Evolutionary conservation across 2,888 invertebrate species (phyloP).

Genomic region (Tinea semifulvella): DNA sequence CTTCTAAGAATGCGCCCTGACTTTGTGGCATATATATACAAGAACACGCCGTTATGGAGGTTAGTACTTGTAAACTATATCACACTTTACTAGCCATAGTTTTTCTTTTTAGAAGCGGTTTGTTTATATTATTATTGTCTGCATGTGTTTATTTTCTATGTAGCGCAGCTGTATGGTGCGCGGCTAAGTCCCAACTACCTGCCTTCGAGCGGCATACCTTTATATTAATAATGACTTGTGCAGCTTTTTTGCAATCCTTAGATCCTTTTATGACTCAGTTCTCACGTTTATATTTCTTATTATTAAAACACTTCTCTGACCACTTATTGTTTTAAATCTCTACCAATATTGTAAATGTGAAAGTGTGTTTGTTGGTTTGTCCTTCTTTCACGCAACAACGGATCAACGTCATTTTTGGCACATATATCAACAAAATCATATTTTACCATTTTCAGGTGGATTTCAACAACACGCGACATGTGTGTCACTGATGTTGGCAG

Average conservation of each 20-base stretch:
- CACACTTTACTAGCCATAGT: not conserved
- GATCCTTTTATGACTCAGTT: not conserved
- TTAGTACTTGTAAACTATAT: not conserved
- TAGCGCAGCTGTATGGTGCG: not conserved
- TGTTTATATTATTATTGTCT: not conserved
- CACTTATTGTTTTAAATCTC: not conserved
- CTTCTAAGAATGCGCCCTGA: not conserved
- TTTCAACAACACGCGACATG: not conserved
- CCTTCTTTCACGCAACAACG: not conserved
- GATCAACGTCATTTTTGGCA: not conserved
- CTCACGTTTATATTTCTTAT: not conserved
- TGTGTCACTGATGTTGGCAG: constrained; percentile 15
- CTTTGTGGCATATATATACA: not conserved
- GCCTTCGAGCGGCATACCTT: not conserved
- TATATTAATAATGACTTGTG: not conserved
- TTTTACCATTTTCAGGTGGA: not conserved
- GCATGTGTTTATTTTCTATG: not conserved
- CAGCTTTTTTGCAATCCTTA: not conserved
- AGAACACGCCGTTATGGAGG: not conserved
- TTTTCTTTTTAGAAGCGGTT: not conserved
- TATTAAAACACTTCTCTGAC: not conserved
- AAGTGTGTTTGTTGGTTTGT: not conserved
- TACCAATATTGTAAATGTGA: not conserved
- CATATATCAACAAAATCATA: not conserved
- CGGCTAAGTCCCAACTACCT: not conserved